Conservation (phyloP, 2,888 invertebrate genomes). For the Polia nebulosa region DNA sequence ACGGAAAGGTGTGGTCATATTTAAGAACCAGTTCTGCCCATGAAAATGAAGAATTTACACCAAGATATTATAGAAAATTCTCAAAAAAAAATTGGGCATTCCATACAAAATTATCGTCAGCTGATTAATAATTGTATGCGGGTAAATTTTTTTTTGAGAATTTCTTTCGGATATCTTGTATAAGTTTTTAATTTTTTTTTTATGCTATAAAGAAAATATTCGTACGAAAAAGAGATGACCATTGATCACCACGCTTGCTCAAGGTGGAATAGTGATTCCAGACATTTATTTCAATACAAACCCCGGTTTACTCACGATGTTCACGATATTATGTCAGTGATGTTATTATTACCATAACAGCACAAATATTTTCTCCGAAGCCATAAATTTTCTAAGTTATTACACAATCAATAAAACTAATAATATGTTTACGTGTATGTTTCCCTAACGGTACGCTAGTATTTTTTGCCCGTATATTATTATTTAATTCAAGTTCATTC, state of each 20-base stretch:
- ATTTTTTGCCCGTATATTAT: neutral
- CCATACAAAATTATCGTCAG: too few species aligned
- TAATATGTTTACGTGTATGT: neutral
- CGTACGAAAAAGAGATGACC: neutral
- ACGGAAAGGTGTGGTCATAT: too few species aligned
- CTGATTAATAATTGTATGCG: too few species aligned
- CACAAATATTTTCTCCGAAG: neutral
- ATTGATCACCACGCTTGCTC: neutral
- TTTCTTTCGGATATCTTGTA: too few species aligned
- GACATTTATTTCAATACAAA: neutral
- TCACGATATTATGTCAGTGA: neutral
- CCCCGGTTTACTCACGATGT: neutral
- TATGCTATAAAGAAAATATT: too few species aligned
- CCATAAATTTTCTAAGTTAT: neutral
- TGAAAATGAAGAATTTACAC: too few species aligned
- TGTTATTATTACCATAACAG: neutral
- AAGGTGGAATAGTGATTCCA: neutral
- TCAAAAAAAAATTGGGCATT: too few species aligned
- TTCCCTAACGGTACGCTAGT: neutral
- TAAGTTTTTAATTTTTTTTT: too few species aligned
- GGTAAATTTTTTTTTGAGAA: too few species aligned
- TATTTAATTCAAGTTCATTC: neutral
- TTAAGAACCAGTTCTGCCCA: too few species aligned
- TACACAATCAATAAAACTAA: neutral
- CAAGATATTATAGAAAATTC: too few species aligned